These are phyloP conservation scores for Leptinotarsa defecta DNA, from an alignment of 1,140 invertebrate species.

Conservation along the genomic window DNA sequence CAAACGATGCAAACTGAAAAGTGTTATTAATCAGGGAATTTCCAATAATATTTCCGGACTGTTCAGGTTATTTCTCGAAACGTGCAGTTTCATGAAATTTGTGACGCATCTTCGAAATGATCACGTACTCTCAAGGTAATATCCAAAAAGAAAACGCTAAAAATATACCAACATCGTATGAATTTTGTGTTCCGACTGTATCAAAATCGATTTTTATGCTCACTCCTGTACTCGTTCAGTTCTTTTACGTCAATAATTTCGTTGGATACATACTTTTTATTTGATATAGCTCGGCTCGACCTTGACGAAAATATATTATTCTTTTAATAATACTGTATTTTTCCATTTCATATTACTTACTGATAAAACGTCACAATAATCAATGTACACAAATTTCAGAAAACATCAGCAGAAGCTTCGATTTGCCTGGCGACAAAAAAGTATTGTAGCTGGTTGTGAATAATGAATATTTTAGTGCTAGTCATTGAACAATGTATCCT, in stretches of 20 bases:
- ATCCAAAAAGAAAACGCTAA: neutral
- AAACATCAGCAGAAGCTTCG: slow-evolving; percentile 12
- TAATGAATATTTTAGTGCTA: slow-evolving; percentile 3
- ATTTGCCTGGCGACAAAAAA: slow-evolving; percentile 15
- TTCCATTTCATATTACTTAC: slow-evolving; percentile 13
- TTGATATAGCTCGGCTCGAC: slow-evolving; percentile 8
- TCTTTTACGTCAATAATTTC: slow-evolving; percentile 7
- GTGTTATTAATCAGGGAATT: too few species aligned
- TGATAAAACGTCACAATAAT: slow-evolving; percentile 9
- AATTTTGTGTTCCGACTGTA: neutral
- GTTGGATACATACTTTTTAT: slow-evolving; percentile 10
- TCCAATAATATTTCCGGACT: too few species aligned
- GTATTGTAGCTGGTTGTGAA: neutral
- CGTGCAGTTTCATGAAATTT: too few species aligned
- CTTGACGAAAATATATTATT: slow-evolving; percentile 21
- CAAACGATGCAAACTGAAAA: too few species aligned
- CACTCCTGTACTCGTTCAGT: neutral
- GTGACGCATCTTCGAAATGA: too few species aligned
- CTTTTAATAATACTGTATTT: slow-evolving; percentile 14
- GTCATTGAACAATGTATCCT: slow-evolving; percentile 3
- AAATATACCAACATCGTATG: neutral
- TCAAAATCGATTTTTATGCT: neutral
- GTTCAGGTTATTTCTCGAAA: too few species aligned
- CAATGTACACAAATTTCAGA: slow-evolving; percentile 14
- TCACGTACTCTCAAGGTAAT: neutral